Percentiles rank a stretch among this genome's conserved stretches.
Conservation (phyloP, 2,888 invertebrate genomes). For the Thyatira batis region DNA sequence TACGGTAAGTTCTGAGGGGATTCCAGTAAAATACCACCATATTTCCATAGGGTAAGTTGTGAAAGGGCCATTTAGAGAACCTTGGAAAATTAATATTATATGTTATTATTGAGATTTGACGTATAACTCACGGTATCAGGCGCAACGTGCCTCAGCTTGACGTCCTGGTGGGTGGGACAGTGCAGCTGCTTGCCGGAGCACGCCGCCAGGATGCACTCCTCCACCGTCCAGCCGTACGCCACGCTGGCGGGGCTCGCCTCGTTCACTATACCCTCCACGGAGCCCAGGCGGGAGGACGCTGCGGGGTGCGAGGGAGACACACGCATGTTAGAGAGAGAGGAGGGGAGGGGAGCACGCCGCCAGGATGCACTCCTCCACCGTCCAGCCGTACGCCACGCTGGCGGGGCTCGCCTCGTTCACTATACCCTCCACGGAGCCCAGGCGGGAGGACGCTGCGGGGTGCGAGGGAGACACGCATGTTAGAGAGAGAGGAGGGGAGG, state of each 20-base stretch:
- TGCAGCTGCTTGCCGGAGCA: conserved; percentile 84
- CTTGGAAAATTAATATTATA: too few species aligned
- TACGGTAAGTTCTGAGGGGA: too few species aligned
- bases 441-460: conserved; percentile 87
- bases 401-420: conserved; percentile 83
- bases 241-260: conserved; percentile 84
- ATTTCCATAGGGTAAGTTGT: too few species aligned
- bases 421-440: conserved; percentile 90
- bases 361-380: too few species aligned
- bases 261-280: conserved; percentile 88
- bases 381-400: neutral
- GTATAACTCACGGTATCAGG: conserved; percentile 94
- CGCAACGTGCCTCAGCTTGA: conserved; percentile 90
- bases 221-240: conserved; percentile 90
- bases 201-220: conserved; percentile 96
- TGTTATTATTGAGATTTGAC: too few species aligned
- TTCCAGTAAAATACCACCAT: too few species aligned
- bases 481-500: neutral
- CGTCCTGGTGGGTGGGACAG: conserved; percentile 91
- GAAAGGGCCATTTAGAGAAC: too few species aligned
- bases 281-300: conserved; percentile 91
- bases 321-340: neutral
- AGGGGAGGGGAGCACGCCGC: too few species aligned
- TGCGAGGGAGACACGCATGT: neutral
- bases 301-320: conserved; percentile 23